A percentile compares a stretch with the other conserved stretches of the same genome.
Conservation (phyloP, 92 coral and sea anemone species). For the Zoanthus solanderi region DNA sequence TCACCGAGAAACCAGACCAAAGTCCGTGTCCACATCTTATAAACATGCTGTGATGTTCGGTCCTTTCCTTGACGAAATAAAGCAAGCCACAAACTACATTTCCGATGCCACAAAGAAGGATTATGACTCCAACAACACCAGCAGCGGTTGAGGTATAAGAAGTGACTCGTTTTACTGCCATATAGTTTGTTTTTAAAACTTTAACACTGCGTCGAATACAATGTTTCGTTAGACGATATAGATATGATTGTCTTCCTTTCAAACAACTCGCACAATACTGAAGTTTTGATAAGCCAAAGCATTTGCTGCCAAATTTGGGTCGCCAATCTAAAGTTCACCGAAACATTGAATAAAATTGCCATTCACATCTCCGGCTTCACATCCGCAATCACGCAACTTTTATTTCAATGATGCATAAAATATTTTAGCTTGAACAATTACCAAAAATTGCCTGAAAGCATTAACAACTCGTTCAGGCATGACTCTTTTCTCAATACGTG, state of each 20-base stretch:
- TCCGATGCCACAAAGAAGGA: slow-evolving; percentile 38
- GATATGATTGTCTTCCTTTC: not conserved
- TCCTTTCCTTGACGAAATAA: slow-evolving; percentile 17
- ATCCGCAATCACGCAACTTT: slow-evolving; percentile 17
- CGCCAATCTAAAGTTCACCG: slow-evolving; percentile 1
- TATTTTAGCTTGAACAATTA: not conserved
- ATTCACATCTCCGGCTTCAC: not conserved
- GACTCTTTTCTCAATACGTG: not conserved
- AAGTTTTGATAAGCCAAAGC: not conserved
- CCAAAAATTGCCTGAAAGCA: slow-evolving; percentile 4
- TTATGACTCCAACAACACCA: slow-evolving; percentile 29
- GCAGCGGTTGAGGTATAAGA: slow-evolving; percentile 15
- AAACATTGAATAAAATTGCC: not conserved
- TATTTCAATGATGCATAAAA: slow-evolving; percentile 15
- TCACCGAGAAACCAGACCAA: slow-evolving; percentile 36
- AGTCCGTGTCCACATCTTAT: slow-evolving; percentile 39
- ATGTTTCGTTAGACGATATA: not conserved
- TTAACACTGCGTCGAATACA: not conserved
- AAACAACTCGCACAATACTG: not conserved
- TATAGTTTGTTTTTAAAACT: slow-evolving; percentile 9
- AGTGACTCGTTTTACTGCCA: slow-evolving; percentile 12
- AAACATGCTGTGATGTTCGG: not conserved
- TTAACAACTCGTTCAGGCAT: slow-evolving; percentile 30
- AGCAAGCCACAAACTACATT: slow-evolving; percentile 25
- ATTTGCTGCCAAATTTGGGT: slow-evolving; percentile 32